phyloP scores from a whole-genome alignment of 2,888 invertebrate species.

The Siphlonurus alternatus region DNA sequence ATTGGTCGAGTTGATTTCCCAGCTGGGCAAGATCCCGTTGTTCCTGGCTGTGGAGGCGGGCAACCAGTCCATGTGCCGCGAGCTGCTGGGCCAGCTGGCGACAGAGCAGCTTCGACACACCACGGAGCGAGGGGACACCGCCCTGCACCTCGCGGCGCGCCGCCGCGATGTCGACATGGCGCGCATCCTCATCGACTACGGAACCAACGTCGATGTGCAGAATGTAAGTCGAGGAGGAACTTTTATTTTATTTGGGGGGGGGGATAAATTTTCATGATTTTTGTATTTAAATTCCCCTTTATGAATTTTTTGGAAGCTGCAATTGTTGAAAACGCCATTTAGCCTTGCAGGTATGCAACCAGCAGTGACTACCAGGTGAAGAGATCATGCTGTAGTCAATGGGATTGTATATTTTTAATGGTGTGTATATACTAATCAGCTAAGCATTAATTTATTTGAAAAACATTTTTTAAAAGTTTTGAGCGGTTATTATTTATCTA shows the following conservation, averaged over 20 bases:
- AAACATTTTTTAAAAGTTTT: no score
- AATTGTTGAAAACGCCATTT: no score
- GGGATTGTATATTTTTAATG: no score
- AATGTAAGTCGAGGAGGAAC: no score
- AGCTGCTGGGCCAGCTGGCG: conserved; percentile 73
- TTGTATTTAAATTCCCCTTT: neutral
- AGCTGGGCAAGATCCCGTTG: conserved; percentile 88
- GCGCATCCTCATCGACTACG: conserved; percentile 79
- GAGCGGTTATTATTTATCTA: no score
- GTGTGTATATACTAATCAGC: no score
- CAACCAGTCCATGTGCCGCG: conserved; percentile 88
- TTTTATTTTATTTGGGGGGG: neutral
- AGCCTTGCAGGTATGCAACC: no score
- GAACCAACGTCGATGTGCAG: conserved; percentile 77
- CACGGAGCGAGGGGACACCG: conserved; percentile 78
- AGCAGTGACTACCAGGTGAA: no score
- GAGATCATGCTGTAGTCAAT: no score
- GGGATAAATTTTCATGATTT: neutral
- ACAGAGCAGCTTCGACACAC: conserved; percentile 73
- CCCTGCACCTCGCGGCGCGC: conserved; percentile 87
- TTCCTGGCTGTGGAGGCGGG: conserved; percentile 88
- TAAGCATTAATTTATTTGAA: no score
- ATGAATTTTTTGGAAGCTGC: no score
- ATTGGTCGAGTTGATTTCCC: conserved; percentile 22
- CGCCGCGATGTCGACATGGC: conserved; percentile 87